Conservation (phyloP, 2,113 vertebrate species). For the Ancistrus triradiatus region DNA sequence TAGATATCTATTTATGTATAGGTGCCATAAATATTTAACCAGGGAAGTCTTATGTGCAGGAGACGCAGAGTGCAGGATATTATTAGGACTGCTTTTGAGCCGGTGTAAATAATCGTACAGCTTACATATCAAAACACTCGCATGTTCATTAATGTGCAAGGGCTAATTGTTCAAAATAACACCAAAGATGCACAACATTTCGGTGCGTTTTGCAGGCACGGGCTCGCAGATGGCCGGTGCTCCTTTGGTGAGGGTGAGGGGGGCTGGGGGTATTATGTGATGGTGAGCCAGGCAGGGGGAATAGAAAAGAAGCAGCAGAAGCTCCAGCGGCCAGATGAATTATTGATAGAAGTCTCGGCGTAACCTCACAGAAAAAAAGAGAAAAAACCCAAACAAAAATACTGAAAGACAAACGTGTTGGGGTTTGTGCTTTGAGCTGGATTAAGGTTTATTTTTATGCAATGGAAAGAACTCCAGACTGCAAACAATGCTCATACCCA, state of each 20-base stretch:
- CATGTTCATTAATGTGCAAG: too few species aligned
- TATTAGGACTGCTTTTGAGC: too few species aligned
- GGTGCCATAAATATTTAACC: too few species aligned
- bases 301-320: slow-evolving; percentile 69
- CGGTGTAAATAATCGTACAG: background rate
- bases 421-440: slow-evolving; percentile 63
- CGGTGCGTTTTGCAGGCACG: background rate
- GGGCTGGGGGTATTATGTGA: slow-evolving; percentile 74
- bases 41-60: too few species aligned
- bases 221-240: slow-evolving; percentile 44
- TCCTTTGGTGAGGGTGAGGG: slow-evolving; percentile 32
- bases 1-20: too few species aligned
- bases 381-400: background rate
- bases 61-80: too few species aligned
- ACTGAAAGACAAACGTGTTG: slow-evolving; percentile 48
- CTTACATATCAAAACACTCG: slow-evolving; percentile 12
- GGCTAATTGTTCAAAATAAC: too few species aligned
- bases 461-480: too few species aligned
- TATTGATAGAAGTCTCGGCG: slow-evolving; percentile 74
- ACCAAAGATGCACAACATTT: background rate
- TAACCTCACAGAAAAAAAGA: slow-evolving; percentile 55
- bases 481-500: too few species aligned
- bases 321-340: slow-evolving; percentile 69
- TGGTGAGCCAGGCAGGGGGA: slow-evolving; percentile 53
- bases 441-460: too few species aligned